Percentiles rank a stretch among this genome's conserved stretches.
Evolutionary conservation across 2,797 vertebrate species (phyloP).

Genomic region (Sebastes nivosus): DNA sequence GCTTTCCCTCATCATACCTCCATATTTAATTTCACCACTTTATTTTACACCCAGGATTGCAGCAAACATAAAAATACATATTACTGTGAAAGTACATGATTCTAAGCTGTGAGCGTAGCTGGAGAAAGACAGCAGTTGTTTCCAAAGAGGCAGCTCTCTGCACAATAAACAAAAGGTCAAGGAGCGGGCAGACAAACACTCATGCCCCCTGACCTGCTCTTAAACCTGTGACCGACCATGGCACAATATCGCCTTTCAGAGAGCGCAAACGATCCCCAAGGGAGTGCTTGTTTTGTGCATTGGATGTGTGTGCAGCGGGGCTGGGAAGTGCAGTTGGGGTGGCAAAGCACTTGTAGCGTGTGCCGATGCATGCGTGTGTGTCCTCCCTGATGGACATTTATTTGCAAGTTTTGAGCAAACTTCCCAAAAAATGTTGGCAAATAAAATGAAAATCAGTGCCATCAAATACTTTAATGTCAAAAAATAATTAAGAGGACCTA

Average conservation of each 20-base stretch:
- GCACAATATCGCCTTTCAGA: neutral
- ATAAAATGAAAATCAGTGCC: neutral
- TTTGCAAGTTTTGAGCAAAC: neutral
- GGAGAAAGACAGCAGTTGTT: neutral
- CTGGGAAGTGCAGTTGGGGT: neutral
- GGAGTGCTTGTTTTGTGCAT: neutral
- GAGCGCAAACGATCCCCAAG: conserved; percentile 17
- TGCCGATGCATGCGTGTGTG: neutral
- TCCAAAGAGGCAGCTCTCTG: conserved; percentile 3
- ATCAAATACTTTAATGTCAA: conserved; percentile 10
- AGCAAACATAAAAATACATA: conserved; percentile 19
- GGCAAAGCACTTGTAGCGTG: neutral
- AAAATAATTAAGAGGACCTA: conserved; percentile 30
- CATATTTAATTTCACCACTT: conserved; percentile 20
- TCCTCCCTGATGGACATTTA: neutral
- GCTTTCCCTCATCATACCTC: neutral
- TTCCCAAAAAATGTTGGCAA: neutral
- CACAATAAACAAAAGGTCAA: conserved; percentile 36
- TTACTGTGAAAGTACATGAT: neutral
- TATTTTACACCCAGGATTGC: conserved; percentile 18
- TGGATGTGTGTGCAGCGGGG: neutral
- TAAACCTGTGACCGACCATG: conserved; percentile 14
- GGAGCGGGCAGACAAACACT: conserved; percentile 12
- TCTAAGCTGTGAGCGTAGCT: neutral
- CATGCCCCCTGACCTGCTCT: conserved; percentile 27